Base-by-base conservation (phyloP, 2,113 vertebrate genomes). In the Chaenogobius annularis region DNA sequence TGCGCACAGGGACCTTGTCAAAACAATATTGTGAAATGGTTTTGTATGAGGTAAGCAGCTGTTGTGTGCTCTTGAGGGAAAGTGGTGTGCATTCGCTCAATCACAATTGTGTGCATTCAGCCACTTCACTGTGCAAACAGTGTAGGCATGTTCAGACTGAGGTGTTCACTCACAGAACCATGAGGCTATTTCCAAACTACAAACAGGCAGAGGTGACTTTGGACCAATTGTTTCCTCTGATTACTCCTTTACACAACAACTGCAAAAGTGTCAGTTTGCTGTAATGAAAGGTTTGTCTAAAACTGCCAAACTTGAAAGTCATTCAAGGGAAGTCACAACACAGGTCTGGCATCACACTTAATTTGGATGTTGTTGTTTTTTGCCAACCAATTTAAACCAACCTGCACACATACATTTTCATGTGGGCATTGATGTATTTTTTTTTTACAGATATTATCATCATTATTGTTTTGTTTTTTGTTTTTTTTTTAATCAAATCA, bases 131-230 rank as follows among this genome's bases (percentile, higher is more conserved):
- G 46, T 66, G 61, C 56, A 78, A 37, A 37, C 26, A 43, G n/a
- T 15, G 22, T 23, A 40, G 31, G 44, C 19, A 40, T 66, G 58
- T 62, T 75, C 66, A 46, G 31, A 69, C 22, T 31, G 47, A 50
- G 6, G 22, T 37, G 15, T 61, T 62, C 26, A 17, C 13, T 13
- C 22, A 14, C 10, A 14, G 26, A 23, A 8, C 12, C 4, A 37
- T 10, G 31, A 68, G 12, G 69, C 11, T n/a, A 67, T 61, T 61
- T 67, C 48, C 31, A 19, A 40, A 56, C 66, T 20, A 47, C 10
- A 79, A 72, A 66, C n/a, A 69, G 31, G n/a, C 52, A 35, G 15
- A n/a, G 44, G 58, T 77, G 72, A 75, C 55, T 69, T 68, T 62
- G 52, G 40, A 26, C 61, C 64, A 35, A 13, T 54, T 37, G 55